Evolutionary conservation across 2,797 vertebrate genomes (phyloP), one percentile per base, ranked within the genome.

Genomic region (Esox lucius): DNA sequence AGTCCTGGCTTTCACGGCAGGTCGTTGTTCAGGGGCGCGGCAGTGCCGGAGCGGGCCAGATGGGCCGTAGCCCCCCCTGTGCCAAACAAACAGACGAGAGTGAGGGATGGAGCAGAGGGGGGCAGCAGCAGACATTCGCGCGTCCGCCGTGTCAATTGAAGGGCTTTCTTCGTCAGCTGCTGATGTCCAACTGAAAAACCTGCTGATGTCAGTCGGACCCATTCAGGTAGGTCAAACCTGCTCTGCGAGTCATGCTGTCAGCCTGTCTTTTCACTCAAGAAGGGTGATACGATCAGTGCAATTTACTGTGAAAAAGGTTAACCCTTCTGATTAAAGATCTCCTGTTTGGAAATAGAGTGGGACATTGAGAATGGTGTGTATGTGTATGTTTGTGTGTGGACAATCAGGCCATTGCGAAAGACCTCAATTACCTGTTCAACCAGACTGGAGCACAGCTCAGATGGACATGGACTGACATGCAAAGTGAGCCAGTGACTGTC

Each of bases 141-240:
- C 91, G 78, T 79, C 81, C 94, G 94, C 46, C 53, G 93, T 96
- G 93, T 96, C 95, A 85, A 91, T 94, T 92, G 94, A 97, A 94
- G 96, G 96, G 83, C 95, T 96, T 90, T 94, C 94, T 87, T 95
- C 94, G 68, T 96, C 95, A 93, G 93, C 94, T 83, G 95, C 92
- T 56, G 95, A 95, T 35, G 87, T 92, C 91, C 94, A 94, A 87
- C 92, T 95, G 89, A 95, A 92, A 93, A 94, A 93, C 91, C 92
- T 96, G 93, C 95, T 96, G 90, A 96, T 91, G 91, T 95, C 94
- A 35, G 94, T 95, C 88, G 94, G 94, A 89, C 94, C 92, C 87
- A 93, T 94, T 85, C 93, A 94, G 94, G 91, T 93, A 91, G 89
- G 95, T 92, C 84, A 81, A 78, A 81, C 81, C 79, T 46, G 75